Evolutionary conservation across 2,797 vertebrate species (phyloP).

Genomic region (Emys orbicularis): DNA sequence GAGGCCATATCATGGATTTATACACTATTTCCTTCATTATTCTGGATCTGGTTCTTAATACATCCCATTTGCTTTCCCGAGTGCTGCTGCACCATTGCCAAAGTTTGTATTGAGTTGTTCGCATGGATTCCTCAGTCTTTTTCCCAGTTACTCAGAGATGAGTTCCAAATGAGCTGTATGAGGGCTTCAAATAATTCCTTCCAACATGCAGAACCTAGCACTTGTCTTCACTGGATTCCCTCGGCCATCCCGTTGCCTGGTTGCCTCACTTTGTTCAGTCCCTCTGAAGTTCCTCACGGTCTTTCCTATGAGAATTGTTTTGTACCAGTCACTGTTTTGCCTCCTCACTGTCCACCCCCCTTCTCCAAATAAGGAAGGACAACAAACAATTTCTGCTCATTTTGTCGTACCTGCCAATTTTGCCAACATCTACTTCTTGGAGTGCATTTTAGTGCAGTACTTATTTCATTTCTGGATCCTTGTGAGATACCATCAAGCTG

Average conservation of each 20-base stretch:
- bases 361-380: neutral
- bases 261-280: neutral
- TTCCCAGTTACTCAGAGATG: too few relatives aligned
- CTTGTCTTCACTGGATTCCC: neutral
- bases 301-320: neutral
- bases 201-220: neutral
- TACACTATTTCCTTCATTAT: neutral
- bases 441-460: conserved; percentile 17
- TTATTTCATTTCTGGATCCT: conserved; percentile 35
- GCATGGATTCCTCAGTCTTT: neutral
- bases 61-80: neutral
- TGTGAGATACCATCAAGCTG: neutral
- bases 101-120: neutral
- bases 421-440: conserved; percentile 21
- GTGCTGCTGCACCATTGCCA: neutral
- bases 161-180: neutral
- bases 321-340: neutral
- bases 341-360: neutral
- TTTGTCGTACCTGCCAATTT: conserved; percentile 45
- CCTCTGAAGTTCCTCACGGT: neutral
- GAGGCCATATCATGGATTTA: neutral
- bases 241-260: neutral
- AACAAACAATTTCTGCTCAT: neutral
- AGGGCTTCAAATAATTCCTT: neutral
- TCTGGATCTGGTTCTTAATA: neutral